Evolutionary conservation across 2,797 vertebrate genomes (phyloP).

Genomic region (Scomberomorus guttatus): DNA sequence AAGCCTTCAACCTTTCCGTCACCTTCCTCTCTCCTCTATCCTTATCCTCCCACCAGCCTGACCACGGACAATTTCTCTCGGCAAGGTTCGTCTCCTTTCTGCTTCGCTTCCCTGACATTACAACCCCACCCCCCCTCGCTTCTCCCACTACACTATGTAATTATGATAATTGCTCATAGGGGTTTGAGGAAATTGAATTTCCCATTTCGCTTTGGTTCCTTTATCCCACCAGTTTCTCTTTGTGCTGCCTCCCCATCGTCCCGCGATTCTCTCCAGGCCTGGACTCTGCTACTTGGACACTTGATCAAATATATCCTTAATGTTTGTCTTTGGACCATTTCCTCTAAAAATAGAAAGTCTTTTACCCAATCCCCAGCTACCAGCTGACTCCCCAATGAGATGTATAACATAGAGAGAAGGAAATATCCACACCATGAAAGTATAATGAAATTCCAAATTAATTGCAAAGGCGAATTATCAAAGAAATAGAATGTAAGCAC

Average conservation of each 20-base stretch:
- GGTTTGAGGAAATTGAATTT: constrained; percentile 77
- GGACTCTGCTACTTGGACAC: constrained; percentile 22
- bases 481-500: neutral
- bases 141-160: constrained; percentile 71
- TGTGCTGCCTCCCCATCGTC: constrained; percentile 19
- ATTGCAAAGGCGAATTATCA: neutral
- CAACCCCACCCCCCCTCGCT: constrained; percentile 21
- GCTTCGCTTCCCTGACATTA: constrained; percentile 60
- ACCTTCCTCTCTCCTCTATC: constrained; percentile 33
- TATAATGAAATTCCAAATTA: constrained; percentile 5
- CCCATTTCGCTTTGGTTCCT: constrained; percentile 58
- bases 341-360: constrained; percentile 13
- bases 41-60: constrained; percentile 40
- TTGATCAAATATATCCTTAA: constrained; percentile 45
- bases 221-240: constrained; percentile 44
- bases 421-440: neutral
- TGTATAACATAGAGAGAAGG: neutral
- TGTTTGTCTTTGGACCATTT: constrained; percentile 25
- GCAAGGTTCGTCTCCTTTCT: constrained; percentile 59
- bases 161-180: constrained; percentile 78
- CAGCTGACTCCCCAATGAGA: neutral
- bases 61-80: constrained; percentile 43
- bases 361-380: neutral
- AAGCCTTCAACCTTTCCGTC: constrained; percentile 39
- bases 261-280: constrained; percentile 18